These are phyloP conservation scores for Leguminivora glycinivorella DNA, from an alignment of 1,140 invertebrate genomes.

Conservation along the genomic window DNA sequence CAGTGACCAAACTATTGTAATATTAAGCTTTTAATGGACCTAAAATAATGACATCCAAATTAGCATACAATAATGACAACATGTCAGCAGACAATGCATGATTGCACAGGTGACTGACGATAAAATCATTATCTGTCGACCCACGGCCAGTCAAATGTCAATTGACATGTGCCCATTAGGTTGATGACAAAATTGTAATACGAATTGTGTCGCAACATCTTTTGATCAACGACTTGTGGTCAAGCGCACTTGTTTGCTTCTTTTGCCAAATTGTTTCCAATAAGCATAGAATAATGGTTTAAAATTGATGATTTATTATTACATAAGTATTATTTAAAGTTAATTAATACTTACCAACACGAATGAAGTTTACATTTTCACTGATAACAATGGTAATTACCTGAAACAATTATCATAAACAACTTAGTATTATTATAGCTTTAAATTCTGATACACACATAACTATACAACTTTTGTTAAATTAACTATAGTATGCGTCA, in stretches of 20 bases:
- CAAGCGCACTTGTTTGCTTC: background rate
- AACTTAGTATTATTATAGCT: slow-evolving; percentile 20
- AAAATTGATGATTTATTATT: too few relatives aligned
- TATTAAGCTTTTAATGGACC: background rate
- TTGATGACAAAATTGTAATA: slow-evolving; percentile 30
- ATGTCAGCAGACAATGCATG: slow-evolving; percentile 22
- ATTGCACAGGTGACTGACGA: slow-evolving; percentile 22
- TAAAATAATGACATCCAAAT: slow-evolving; percentile 4
- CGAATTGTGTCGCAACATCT: background rate
- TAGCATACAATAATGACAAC: slow-evolving; percentile 20
- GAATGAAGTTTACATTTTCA: background rate
- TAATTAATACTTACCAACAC: background rate
- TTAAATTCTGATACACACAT: too few relatives aligned
- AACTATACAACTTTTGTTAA: background rate
- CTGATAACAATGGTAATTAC: background rate
- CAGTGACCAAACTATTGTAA: background rate
- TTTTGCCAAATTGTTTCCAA: too few relatives aligned
- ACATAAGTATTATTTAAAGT: too few relatives aligned
- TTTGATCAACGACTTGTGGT: slow-evolving; percentile 14
- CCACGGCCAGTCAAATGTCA: slow-evolving; percentile 25
- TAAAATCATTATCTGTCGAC: slow-evolving; percentile 22
- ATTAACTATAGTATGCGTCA: too few relatives aligned
- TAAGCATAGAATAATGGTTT: too few relatives aligned
- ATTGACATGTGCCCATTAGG: slow-evolving; percentile 27
- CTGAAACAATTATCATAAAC: background rate